Base-by-base conservation (phyloP, 1,140 invertebrate species). In the Orius insidiosus region DNA sequence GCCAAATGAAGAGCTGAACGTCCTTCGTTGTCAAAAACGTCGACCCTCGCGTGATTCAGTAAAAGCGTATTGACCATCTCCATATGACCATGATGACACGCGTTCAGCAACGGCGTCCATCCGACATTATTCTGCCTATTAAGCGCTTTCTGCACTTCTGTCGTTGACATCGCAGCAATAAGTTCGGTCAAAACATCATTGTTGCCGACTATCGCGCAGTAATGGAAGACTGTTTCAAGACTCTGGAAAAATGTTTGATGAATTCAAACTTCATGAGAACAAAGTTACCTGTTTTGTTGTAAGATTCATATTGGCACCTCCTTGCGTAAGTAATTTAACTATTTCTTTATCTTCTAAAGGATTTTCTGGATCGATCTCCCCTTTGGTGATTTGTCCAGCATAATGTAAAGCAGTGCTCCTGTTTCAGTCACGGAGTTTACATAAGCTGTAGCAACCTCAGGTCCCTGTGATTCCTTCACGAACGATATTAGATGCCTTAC, bases 1-100 rank as follows among this genome's bases (percentile, higher is more conserved):
- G 93, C 92, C 48, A 98, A 67, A 64, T 99, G 95, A 34, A 99
- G 67, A 0, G 90, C 90, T 0, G 90, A 93, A 55, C 92, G 72
- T 8, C 92, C 92, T 63, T 96, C 92, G 51, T 81, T 79, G 61
- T 99, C 95, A 63, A 98, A 98, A 0, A 98, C 93, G 64, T 99
- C 95, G 5, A 98, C 95, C 59, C 95, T 76, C 1, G 93, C 94
- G 62, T 94, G 86, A 60, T 92, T 88, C 15, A 78, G 69, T 37
- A 95, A 65, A 30, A 94, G 69, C 43, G 80, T 93, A 54, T 78
- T 86, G 1, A 92, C 57, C 48, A 59, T 53, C 11, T 56, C 54
- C 49, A 52, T 55, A 33, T 59, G 57, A 43, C 63, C 68, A 53
- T 66, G 61, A 58, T 86, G 73, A 51, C 81, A 80, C 8, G 95